Base-by-base conservation (phyloP, 2,888 invertebrate genomes). In the Acleris literana region DNA sequence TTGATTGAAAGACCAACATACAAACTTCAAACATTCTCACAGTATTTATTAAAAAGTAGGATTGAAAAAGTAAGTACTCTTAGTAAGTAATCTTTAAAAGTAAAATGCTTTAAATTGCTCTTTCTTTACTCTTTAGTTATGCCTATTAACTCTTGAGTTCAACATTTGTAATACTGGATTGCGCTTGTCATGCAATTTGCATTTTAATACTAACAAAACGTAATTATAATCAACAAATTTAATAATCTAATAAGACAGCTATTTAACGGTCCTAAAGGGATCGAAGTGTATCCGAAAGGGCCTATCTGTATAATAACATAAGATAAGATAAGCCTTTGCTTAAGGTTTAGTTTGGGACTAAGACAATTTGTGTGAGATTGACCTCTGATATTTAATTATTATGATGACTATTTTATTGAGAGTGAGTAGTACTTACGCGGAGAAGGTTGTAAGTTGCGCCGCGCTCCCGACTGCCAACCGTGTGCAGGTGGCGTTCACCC, bases 371-470 rank as follows among this genome's bases (percentile, higher is more conserved):
- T 9, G 6, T 29, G 9, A 29, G 9, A 29, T 29, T 29, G 1
- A 1, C 29, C 7, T 1, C 29, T 29, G 29, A 29, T 9, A 29
- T 25, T 25, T 20, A 20, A 2, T 20, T 22, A 22, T 22, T 25
- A 22, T 22, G 22, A 6, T 25, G 25, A 29, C 7, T 29, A 33
- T 33, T 33, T 33, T 3, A 44, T 44, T 16, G 44, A 5, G n/a
- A 44, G 44, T 44, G 25, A 25, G 25, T 29, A 7, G 5, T 5
- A 55, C 84, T 83, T 86, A 92, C 93, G 84, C 93, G 48, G 96
- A 95, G 82, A 97, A 98, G 0, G 96, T 95, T 3, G 97, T 95
- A 13, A 98, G 91, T 80, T 98, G 98, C 0, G 96, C 95, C 0
- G 96, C 95, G 54, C 97, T 98, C 9, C 97, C 98, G 4, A 97